phyloP scores from a whole-genome alignment of 2,113 vertebrate genomes.

The Numenius arquata region DNA sequence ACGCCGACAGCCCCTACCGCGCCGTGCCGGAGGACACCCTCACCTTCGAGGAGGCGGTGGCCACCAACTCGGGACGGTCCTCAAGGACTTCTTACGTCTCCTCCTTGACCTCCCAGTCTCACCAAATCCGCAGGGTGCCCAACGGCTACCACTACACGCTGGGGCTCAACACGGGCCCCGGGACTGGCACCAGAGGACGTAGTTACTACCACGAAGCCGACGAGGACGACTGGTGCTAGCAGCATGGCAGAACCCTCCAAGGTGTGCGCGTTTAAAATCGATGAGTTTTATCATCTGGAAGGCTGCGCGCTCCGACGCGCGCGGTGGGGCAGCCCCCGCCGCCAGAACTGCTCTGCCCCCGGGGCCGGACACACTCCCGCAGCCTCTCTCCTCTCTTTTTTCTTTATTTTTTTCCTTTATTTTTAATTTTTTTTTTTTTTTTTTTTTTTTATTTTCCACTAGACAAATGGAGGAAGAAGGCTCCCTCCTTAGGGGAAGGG shows the following conservation, averaged over 20 bases:
- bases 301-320: constrained; percentile 36
- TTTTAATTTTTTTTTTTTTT: background rate
- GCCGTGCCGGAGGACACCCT: constrained; percentile 81
- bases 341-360: background rate
- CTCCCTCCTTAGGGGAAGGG: background rate
- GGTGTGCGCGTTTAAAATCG: constrained; percentile 52
- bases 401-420: background rate
- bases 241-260: constrained; percentile 57
- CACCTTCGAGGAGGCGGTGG: constrained; percentile 87
- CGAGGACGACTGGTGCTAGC: constrained; percentile 95
- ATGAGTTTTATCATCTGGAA: constrained; percentile 96
- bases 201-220: constrained; percentile 86
- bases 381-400: background rate
- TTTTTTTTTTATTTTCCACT: background rate
- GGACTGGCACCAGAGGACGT: constrained; percentile 69
- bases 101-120: constrained; percentile 80
- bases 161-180: constrained; percentile 75
- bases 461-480: background rate
- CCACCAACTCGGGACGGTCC: constrained; percentile 81
- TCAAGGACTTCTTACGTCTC: constrained; percentile 84
- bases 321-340: background rate
- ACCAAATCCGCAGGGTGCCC: constrained; percentile 83
- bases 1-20: constrained; percentile 42
- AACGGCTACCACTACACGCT: constrained; percentile 89
- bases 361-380: background rate